Conservation (phyloP, 2,888 invertebrate genomes). For the Drosophila aldrichi region DNA sequence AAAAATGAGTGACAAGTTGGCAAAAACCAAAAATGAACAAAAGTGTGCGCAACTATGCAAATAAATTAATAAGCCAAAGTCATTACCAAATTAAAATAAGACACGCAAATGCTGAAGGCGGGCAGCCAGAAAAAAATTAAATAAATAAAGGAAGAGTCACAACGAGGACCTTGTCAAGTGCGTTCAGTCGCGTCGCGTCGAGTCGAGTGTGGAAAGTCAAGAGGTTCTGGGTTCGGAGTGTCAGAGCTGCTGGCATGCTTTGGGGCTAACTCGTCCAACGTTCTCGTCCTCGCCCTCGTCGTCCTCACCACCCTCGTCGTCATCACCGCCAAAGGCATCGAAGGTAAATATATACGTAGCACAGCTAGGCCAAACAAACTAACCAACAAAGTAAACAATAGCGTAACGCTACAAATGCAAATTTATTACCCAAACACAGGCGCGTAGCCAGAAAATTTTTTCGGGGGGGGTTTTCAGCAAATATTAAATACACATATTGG, state of each 20-base stretch:
- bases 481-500: no score
- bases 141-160: conserved; percentile 17
- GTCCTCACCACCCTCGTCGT: conserved; percentile 18
- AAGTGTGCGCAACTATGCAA: conserved; percentile 60
- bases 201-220: conserved; percentile 49
- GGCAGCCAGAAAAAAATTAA: conserved; percentile 12
- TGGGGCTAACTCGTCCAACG: conserved; percentile 57
- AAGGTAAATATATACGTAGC: conserved; percentile 69
- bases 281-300: conserved; percentile 12
- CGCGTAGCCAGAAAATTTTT: no score
- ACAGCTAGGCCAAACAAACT: conserved; percentile 63
- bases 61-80: conserved; percentile 78
- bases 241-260: conserved; percentile 64
- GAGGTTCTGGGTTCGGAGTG: conserved; percentile 28
- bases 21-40: conserved; percentile 42
- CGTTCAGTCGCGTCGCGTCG: conserved; percentile 23
- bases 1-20: conserved; percentile 56
- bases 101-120: conserved; percentile 58
- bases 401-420: conserved; percentile 78
- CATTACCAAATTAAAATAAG: conserved; percentile 80
- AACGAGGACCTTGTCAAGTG: conserved; percentile 61
- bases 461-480: no score
- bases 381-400: conserved; percentile 79
- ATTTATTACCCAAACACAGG: conserved; percentile 63
- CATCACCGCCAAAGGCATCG: conserved; percentile 62